Evolutionary conservation across 2,888 invertebrate genomes (phyloP).

Genomic region (Epistrophella euchroma): DNA sequence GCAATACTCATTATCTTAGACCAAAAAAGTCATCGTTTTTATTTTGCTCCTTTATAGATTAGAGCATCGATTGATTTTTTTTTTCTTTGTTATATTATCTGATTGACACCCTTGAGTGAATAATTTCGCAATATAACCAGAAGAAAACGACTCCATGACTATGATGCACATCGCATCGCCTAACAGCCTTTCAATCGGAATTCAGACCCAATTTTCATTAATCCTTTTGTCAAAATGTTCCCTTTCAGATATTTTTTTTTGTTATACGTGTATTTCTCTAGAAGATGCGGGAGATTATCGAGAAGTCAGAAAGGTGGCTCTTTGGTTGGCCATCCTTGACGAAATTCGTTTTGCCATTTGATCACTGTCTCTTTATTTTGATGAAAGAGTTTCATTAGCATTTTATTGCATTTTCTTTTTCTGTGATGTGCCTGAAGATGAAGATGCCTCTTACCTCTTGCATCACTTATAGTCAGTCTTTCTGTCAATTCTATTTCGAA

Average conservation of each 20-base stretch:
- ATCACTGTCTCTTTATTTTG: conserved; percentile 63
- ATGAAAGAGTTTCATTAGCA: conserved; percentile 72
- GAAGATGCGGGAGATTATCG: not conserved
- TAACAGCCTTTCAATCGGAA: conserved; percentile 39
- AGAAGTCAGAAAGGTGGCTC: not conserved
- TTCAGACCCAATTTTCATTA: conserved; percentile 59
- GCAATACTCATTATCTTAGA: not conserved
- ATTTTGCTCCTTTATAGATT: not conserved
- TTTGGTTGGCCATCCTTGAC: conserved; percentile 40
- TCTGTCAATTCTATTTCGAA: conserved; percentile 53
- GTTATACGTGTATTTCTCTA: not conserved
- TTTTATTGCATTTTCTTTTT: conserved; percentile 70
- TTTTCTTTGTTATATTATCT: conserved; percentile 4
- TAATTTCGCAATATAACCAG: conserved; percentile 70
- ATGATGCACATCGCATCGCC: conserved; percentile 15
- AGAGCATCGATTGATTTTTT: conserved; percentile 1
- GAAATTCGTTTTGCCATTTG: conserved; percentile 54
- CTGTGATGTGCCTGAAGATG: conserved; percentile 14
- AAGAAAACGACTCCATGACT: conserved; percentile 24
- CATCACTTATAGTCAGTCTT: not conserved
- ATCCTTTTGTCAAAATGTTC: conserved; percentile 66
- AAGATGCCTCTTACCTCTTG: conserved; percentile 21
- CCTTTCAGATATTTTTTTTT: conserved; percentile 36
- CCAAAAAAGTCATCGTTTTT: not conserved
- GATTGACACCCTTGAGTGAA: conserved; percentile 59